These are phyloP conservation scores for Liparis tanakae DNA, from an alignment of 2,797 vertebrate genomes.

Conservation along the genomic window DNA sequence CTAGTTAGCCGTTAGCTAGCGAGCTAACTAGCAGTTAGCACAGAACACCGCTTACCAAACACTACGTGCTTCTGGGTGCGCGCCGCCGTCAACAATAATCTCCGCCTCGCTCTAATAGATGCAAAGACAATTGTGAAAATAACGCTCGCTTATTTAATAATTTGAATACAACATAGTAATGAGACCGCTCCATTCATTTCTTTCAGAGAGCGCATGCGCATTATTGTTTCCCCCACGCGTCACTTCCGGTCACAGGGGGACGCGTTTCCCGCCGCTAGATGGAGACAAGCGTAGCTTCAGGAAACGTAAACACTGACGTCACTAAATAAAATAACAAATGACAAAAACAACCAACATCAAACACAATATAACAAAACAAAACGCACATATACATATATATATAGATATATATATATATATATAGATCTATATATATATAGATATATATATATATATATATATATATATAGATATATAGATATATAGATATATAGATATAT, in stretches of 20 bases:
- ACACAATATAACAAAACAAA: too few relatives aligned
- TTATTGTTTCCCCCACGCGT: slow-evolving; percentile 24
- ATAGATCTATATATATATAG: too few relatives aligned
- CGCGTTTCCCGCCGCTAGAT: slow-evolving; percentile 30
- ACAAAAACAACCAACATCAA: too few relatives aligned
- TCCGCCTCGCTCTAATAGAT: rapidly evolving
- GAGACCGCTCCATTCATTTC: background rate
- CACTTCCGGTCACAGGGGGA: slow-evolving; percentile 46
- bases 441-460: too few relatives aligned
- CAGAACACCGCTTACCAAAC: slow-evolving; percentile 21
- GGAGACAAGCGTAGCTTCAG: slow-evolving; percentile 16
- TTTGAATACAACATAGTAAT: slow-evolving; percentile 46
- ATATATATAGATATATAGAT: too few relatives aligned
- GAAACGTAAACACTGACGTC: background rate
- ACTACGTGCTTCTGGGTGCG: background rate
- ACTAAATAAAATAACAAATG: too few relatives aligned
- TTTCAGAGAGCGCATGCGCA: slow-evolving; percentile 10
- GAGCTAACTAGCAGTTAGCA: background rate
- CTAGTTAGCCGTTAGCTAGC: slow-evolving; percentile 3
- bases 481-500: too few relatives aligned
- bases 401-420: too few relatives aligned
- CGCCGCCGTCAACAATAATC: background rate
- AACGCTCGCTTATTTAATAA: background rate
- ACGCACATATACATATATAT: too few relatives aligned
- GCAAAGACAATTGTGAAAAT: background rate